Conservation (phyloP, 2,888 invertebrate genomes). For the Lycaena phlaeas region DNA sequence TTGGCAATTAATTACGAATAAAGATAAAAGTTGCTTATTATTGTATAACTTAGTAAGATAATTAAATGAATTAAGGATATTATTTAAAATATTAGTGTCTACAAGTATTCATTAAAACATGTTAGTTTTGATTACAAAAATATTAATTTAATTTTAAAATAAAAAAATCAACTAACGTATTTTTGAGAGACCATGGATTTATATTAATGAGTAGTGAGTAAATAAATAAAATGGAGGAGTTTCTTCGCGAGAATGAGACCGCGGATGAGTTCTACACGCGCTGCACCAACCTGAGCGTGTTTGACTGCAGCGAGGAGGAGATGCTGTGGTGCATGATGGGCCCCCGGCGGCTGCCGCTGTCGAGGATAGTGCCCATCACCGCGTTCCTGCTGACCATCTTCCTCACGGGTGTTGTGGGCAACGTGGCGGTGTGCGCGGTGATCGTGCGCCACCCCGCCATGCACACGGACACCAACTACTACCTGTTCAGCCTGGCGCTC, state of each 20-base stretch:
- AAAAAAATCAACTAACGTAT: neutral
- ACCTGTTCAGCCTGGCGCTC: slow-evolving; percentile 89
- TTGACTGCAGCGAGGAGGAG: slow-evolving; percentile 75
- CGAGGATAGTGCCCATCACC: slow-evolving; percentile 74
- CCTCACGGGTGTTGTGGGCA: slow-evolving; percentile 87
- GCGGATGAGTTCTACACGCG: slow-evolving; percentile 37
- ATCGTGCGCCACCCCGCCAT: slow-evolving; percentile 85
- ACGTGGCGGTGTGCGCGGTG: slow-evolving; percentile 87
- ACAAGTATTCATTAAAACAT: neutral
- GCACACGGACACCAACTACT: slow-evolving; percentile 94
- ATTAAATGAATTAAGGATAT: neutral
- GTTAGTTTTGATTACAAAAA: neutral
- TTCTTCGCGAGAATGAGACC: slow-evolving; percentile 42
- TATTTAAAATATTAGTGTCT: neutral
- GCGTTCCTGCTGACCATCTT: slow-evolving; percentile 83
- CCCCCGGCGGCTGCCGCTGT: slow-evolving; percentile 73
- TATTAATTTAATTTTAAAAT: neutral
- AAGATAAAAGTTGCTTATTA: neutral
- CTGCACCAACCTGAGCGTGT: slow-evolving; percentile 52
- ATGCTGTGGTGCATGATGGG: slow-evolving; percentile 75
- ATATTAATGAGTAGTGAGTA: neutral
- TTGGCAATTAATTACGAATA: neutral
- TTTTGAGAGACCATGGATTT: neutral
- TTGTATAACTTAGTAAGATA: neutral
- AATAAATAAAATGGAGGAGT: slow-evolving; percentile 29